phyloP scores from a whole-genome alignment of 2,113 vertebrate genomes.

The Pseudorectes ferrugineus region DNA sequence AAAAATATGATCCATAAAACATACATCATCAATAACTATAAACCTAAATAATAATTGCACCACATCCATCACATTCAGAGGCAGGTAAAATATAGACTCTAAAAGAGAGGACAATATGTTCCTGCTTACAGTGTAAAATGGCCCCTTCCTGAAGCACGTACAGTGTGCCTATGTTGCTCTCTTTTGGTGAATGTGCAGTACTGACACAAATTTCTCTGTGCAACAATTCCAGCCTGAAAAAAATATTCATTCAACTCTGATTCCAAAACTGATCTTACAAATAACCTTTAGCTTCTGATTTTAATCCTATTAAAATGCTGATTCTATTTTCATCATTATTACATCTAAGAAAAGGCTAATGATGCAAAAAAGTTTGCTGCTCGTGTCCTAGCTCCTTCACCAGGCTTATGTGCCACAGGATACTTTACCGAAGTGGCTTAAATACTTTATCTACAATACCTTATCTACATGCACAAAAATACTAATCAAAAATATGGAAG shows the following conservation, averaged over 20 bases:
- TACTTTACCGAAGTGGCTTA: not conserved
- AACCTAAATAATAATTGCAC: slow-evolving; percentile 60
- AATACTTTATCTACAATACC: not conserved
- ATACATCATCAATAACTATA: slow-evolving; percentile 36
- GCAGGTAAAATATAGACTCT: slow-evolving; percentile 33
- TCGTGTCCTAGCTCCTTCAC: not conserved
- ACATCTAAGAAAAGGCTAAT: not conserved
- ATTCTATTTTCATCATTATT: not conserved
- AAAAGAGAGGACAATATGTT: not conserved
- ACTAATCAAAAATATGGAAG: not conserved
- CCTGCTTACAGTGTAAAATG: slow-evolving; percentile 9
- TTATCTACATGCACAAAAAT: not conserved
- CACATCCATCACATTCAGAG: slow-evolving; percentile 54
- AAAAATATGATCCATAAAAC: slow-evolving; percentile 57
- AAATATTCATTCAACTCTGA: slow-evolving; percentile 34
- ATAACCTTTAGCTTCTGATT: slow-evolving; percentile 37
- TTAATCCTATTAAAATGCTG: slow-evolving; percentile 20
- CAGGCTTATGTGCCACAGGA: not conserved
- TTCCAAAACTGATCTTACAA: slow-evolving; percentile 45
- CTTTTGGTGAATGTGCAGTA: slow-evolving; percentile 72
- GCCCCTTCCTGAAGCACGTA: not conserved
- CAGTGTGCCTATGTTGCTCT: slow-evolving; percentile 69
- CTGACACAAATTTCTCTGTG: slow-evolving; percentile 31
- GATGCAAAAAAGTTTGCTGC: not conserved
- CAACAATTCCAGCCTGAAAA: not conserved